A percentile compares a stretch with the other conserved stretches of the same genome.
Conservation (phyloP, 2,797 vertebrate species). For the Mus caroli region DNA sequence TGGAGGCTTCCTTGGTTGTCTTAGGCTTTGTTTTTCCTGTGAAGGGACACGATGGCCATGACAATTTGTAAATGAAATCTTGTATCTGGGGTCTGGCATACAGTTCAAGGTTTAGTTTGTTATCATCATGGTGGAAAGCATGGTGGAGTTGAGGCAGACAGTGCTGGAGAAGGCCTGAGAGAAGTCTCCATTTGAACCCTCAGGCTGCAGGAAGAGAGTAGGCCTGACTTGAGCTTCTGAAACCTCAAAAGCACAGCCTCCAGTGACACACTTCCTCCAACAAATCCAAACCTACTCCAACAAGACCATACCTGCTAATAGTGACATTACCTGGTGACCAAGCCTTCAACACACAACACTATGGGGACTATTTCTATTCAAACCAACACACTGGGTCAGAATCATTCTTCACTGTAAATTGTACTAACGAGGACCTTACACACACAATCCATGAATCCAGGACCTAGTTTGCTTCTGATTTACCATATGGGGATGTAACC, state of each 20-base stretch:
- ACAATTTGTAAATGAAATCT: neutral
- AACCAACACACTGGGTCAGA: neutral
- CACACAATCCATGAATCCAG: rapidly evolving
- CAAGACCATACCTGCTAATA: neutral
- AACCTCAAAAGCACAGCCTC: neutral
- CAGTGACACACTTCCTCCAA: neutral
- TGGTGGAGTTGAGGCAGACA: neutral
- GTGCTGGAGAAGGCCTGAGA: neutral
- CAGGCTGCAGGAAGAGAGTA: neutral
- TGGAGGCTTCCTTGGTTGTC: neutral
- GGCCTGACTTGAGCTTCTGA: neutral
- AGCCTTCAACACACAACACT: neutral
- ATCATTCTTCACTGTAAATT: neutral
- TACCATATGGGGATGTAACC: neutral
- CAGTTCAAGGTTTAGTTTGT: neutral
- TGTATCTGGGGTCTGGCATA: neutral
- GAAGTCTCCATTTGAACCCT: neutral
- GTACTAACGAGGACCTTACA: neutral
- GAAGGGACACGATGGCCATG: neutral
- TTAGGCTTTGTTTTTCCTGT: neutral
- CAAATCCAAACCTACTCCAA: neutral
- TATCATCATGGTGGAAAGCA: neutral
- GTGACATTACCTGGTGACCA: neutral
- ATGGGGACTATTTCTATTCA: neutral
- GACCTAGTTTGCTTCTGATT: neutral